These are phyloP conservation scores for Melopsittacus undulatus DNA, from an alignment of 2,797 vertebrate genomes.

Conservation along the genomic window DNA sequence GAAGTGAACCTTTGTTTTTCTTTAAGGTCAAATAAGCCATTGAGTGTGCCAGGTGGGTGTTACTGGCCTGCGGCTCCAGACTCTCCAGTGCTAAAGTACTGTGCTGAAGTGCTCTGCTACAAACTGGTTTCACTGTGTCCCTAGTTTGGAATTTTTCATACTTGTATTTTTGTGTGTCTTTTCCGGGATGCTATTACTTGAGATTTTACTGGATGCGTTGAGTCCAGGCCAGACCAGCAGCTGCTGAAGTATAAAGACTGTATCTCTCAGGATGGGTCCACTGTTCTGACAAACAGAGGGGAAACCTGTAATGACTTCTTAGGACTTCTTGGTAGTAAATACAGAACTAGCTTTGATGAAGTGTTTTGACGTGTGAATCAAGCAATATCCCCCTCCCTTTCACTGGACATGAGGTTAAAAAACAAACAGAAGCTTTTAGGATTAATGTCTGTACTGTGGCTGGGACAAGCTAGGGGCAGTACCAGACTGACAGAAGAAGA, in stretches of 20 bases:
- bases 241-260: neutral
- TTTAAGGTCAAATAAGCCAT: neutral
- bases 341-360: neutral
- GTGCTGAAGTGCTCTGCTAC: neutral
- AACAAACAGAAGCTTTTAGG: neutral
- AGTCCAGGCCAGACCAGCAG: neutral
- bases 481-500: neutral
- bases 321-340: neutral
- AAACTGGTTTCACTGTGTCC: neutral
- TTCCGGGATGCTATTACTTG: neutral
- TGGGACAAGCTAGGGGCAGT: neutral
- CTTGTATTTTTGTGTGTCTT: neutral
- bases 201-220: neutral
- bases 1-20: neutral
- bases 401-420: neutral
- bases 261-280: neutral
- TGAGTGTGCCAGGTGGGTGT: neutral
- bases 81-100: neutral
- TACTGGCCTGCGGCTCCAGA: neutral
- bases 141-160: neutral
- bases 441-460: neutral
- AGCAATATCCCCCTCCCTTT: neutral
- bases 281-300: neutral
- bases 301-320: neutral
- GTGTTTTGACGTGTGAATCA: neutral